A percentile compares a stretch with the other conserved stretches of the same genome.
These are phyloP conservation scores for Xylocopa sonorina DNA, from an alignment of 1,140 invertebrate species.

Conservation along the genomic window DNA sequence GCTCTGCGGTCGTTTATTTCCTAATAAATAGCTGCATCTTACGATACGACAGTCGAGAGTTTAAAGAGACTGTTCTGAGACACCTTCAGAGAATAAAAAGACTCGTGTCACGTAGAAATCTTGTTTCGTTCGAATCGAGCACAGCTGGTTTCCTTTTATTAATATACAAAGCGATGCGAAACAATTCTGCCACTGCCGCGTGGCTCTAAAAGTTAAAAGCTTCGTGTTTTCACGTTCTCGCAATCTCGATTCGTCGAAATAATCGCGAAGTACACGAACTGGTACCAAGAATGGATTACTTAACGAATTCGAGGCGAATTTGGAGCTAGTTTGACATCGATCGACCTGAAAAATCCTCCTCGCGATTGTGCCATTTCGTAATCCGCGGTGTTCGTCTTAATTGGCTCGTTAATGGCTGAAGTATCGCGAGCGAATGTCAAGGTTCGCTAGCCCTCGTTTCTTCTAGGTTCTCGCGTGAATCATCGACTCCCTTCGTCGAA, in stretches of 20 bases:
- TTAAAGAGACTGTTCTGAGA: too few relatives aligned
- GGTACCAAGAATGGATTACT: not conserved
- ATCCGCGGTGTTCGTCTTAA: not conserved
- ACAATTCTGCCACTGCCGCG: too few relatives aligned
- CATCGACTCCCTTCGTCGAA: slow-evolving; percentile 21
- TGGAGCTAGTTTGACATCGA: too few relatives aligned
- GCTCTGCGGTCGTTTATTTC: not conserved
- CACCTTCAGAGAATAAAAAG: too few relatives aligned
- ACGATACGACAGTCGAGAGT: not conserved
- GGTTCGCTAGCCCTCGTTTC: slow-evolving; percentile 13
- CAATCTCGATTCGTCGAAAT: too few relatives aligned
- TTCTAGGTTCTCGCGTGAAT: slow-evolving; percentile 32
- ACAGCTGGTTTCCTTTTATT: too few relatives aligned
- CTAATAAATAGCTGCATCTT: not conserved
- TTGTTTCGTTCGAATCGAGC: too few relatives aligned
- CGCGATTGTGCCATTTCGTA: not conserved
- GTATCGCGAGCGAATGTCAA: slow-evolving; percentile 47
- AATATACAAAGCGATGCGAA: too few relatives aligned
- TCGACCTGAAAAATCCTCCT: not conserved
- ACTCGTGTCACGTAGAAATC: too few relatives aligned
- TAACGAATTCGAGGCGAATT: not conserved
- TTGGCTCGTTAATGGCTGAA: not conserved
- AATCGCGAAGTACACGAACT: too few relatives aligned
- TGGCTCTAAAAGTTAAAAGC: too few relatives aligned
- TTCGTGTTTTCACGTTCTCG: too few relatives aligned